Conservation (phyloP, 2,113 vertebrate genomes). For the Syngnathus typhle region DNA sequence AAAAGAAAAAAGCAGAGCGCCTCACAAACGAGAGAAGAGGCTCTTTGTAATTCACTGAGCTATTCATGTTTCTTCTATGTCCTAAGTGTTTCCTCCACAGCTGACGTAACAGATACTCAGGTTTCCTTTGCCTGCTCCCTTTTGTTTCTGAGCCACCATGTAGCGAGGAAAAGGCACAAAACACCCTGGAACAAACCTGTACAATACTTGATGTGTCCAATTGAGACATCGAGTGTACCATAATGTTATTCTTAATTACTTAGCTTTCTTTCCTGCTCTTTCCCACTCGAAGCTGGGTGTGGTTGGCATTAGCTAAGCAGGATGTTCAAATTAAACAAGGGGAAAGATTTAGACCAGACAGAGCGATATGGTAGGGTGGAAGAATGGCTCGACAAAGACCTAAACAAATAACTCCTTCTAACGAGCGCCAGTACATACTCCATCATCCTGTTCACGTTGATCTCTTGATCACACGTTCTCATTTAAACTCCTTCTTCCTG, state of each 20-base stretch:
- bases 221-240: neutral
- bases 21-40: slow-evolving; percentile 51
- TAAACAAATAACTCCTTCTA: slow-evolving; percentile 28
- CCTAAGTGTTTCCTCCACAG: slow-evolving; percentile 51
- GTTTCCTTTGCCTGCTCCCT: slow-evolving; percentile 37
- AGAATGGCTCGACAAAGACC: slow-evolving; percentile 21
- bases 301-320: slow-evolving; percentile 37
- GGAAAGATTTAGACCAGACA: slow-evolving; percentile 1
- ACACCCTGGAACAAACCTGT: neutral
- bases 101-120: slow-evolving; percentile 17
- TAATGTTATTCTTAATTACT: too few relatives aligned
- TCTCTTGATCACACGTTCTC: slow-evolving; percentile 11
- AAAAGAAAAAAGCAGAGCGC: slow-evolving; percentile 30
- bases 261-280: slow-evolving; percentile 9
- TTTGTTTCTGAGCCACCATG: slow-evolving; percentile 51
- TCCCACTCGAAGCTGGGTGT: slow-evolving; percentile 46
- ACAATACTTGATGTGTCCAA: neutral
- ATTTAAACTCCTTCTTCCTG: slow-evolving; percentile 15
- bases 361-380: slow-evolving; percentile 2
- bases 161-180: slow-evolving; percentile 39
- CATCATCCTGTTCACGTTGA: slow-evolving; percentile 1
- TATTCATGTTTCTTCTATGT: slow-evolving; percentile 29
- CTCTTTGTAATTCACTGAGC: slow-evolving; percentile 46
- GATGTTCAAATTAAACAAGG: slow-evolving; percentile 50
- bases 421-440: slow-evolving; percentile 17